Percentiles rank a stretch among this genome's conserved stretches.
Conservation (phyloP, 2,797 vertebrate genomes). For the Hapalemur alaotrensis region DNA sequence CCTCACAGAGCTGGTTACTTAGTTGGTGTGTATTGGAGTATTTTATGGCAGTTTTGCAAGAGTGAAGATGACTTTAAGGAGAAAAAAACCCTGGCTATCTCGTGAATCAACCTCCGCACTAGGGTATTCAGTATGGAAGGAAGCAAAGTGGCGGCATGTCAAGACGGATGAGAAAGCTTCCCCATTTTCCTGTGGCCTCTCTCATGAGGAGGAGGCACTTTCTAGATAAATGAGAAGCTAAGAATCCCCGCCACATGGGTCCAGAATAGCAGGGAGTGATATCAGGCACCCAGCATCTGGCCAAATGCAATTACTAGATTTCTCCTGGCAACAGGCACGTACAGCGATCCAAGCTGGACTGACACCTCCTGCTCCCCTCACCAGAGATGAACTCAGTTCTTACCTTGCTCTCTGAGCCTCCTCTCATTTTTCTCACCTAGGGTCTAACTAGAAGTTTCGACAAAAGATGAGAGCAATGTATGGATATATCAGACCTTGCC, state of each 20-base stretch:
- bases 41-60: conserved; percentile 53
- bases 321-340: neutral
- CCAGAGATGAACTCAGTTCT: neutral
- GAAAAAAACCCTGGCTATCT: neutral
- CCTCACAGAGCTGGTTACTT: conserved; percentile 57
- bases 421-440: neutral
- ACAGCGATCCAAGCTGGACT: neutral
- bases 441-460: neutral
- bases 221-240: neutral
- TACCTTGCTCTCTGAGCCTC: neutral
- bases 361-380: neutral
- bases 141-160: neutral
- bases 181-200: neutral
- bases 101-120: neutral
- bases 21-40: conserved; percentile 22
- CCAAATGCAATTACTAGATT: neutral
- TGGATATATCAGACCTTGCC: neutral
- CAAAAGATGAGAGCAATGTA: neutral
- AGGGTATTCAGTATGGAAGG: neutral
- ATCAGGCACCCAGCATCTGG: neutral
- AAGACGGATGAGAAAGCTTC: neutral
- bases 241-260: neutral
- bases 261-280: neutral
- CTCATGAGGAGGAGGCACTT: neutral
- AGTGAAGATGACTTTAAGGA: neutral